These are phyloP conservation scores for Zapornia atra DNA, from an alignment of 2,113 vertebrate species.

Conservation along the genomic window DNA sequence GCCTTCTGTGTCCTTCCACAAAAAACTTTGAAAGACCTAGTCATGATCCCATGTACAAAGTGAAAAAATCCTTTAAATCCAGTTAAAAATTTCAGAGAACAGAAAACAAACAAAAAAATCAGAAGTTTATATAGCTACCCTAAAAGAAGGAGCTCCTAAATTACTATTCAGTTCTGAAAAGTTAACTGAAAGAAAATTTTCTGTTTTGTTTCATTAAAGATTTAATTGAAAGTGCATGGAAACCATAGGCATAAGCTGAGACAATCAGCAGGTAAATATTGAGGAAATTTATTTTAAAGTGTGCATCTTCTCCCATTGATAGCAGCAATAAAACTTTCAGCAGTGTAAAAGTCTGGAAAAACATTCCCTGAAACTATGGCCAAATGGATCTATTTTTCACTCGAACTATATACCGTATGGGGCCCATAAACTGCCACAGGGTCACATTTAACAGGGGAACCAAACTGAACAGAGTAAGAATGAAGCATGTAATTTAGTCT, in stretches of 20 bases:
- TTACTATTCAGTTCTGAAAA: neutral
- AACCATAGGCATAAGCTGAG: neutral
- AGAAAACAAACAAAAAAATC: neutral
- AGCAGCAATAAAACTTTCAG: conserved; percentile 70
- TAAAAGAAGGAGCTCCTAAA: neutral
- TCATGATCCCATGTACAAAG: neutral
- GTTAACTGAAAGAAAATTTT: neutral
- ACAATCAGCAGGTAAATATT: conserved; percentile 20
- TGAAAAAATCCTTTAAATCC: neutral
- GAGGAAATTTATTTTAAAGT: conserved; percentile 66
- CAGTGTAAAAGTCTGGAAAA: conserved; percentile 73
- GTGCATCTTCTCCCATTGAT: conserved; percentile 49
- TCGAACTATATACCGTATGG: conserved; percentile 21
- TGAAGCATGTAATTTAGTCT: neutral
- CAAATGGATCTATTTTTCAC: conserved; percentile 74
- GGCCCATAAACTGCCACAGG: conserved; percentile 63
- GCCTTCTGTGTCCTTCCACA: neutral
- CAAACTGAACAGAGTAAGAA: conserved; percentile 45
- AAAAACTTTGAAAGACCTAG: neutral
- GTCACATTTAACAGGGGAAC: conserved; percentile 66
- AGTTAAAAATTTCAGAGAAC: neutral
- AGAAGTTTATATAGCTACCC: neutral
- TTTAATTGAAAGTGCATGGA: neutral
- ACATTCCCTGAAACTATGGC: conserved; percentile 70
- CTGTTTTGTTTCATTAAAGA: neutral